Evolutionary conservation across 2,113 vertebrate species (phyloP).

Genomic region (Thunnus thynnus): DNA sequence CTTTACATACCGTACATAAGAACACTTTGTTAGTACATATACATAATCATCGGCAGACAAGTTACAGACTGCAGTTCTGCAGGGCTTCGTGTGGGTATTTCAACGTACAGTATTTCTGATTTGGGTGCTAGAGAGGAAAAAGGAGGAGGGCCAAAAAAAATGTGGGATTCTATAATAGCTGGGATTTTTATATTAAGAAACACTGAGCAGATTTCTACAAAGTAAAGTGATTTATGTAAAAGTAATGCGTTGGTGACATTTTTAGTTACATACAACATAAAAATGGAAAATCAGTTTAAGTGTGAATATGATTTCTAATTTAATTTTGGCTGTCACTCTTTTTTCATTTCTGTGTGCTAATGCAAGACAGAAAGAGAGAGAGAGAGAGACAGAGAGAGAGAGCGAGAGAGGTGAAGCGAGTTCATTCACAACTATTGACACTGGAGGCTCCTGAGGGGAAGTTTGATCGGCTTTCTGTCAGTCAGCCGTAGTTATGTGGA

Average conservation of each 20-base stretch:
- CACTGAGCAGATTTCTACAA: too few relatives aligned
- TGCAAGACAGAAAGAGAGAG: neutral
- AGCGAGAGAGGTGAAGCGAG: slow-evolving; percentile 20
- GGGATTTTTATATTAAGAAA: too few relatives aligned
- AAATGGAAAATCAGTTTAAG: too few relatives aligned
- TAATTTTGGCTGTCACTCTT: neutral
- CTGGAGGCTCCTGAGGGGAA: slow-evolving; percentile 56
- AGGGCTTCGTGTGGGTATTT: too few relatives aligned
- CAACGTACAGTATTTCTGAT: neutral
- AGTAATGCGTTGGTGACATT: too few relatives aligned
- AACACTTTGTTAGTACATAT: too few relatives aligned
- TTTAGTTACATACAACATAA: too few relatives aligned
- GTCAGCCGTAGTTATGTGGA: slow-evolving; percentile 65
- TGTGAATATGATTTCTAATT: too few relatives aligned
- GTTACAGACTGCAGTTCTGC: too few relatives aligned
- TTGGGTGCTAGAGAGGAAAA: neutral
- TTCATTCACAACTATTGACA: slow-evolving; percentile 76
- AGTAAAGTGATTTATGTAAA: too few relatives aligned
- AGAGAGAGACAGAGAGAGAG: neutral
- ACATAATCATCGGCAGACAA: too few relatives aligned
- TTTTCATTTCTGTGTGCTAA: neutral
- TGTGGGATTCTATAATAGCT: too few relatives aligned
- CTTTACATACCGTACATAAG: neutral
- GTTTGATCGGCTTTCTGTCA: slow-evolving; percentile 73
- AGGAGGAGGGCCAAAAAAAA: slow-evolving; percentile 4